phyloP scores from a whole-genome alignment of 2,888 invertebrate genomes.

The Drosophila anceps region DNA sequence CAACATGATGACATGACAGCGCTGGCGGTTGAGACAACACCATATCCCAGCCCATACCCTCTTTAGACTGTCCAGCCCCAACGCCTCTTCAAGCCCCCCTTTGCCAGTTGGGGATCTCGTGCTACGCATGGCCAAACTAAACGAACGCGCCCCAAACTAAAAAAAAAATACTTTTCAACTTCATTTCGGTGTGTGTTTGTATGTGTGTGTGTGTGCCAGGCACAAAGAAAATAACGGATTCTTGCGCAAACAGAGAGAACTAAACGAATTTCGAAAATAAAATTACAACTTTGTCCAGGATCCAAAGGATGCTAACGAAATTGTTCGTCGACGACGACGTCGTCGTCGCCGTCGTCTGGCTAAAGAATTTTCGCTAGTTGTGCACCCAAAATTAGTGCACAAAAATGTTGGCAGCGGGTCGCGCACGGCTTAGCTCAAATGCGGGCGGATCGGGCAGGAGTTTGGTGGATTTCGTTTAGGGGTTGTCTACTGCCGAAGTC shows the following conservation, averaged over 20 bases:
- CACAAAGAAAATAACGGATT: constrained; percentile 79
- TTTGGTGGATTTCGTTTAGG: constrained; percentile 16
- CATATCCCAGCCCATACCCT: neutral
- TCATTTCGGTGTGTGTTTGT: constrained; percentile 54
- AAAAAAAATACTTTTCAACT: constrained; percentile 73
- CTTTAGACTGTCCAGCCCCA: neutral
- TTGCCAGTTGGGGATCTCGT: constrained; percentile 54
- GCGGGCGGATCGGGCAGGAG: neutral
- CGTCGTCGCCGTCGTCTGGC: constrained; percentile 17
- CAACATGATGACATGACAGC: constrained; percentile 81
- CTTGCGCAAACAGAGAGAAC: constrained; percentile 79
- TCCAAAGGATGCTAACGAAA: constrained; percentile 68
- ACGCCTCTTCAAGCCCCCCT: neutral
- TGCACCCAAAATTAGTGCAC: constrained; percentile 69
- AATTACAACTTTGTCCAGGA: constrained; percentile 77
- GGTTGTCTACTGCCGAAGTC: constrained; percentile 4
- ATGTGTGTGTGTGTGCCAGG: constrained; percentile 29
- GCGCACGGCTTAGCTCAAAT: constrained; percentile 60
- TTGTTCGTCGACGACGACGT: constrained; percentile 40
- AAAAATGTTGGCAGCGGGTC: constrained; percentile 59
- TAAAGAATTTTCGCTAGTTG: constrained; percentile 44
- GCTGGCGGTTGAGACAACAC: constrained; percentile 63
- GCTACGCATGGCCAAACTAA: constrained; percentile 71
- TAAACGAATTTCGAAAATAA: constrained; percentile 81
- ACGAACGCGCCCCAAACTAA: constrained; percentile 62